Conservation (phyloP, 2,797 vertebrate genomes). For the Corythornis leucogaster region DNA sequence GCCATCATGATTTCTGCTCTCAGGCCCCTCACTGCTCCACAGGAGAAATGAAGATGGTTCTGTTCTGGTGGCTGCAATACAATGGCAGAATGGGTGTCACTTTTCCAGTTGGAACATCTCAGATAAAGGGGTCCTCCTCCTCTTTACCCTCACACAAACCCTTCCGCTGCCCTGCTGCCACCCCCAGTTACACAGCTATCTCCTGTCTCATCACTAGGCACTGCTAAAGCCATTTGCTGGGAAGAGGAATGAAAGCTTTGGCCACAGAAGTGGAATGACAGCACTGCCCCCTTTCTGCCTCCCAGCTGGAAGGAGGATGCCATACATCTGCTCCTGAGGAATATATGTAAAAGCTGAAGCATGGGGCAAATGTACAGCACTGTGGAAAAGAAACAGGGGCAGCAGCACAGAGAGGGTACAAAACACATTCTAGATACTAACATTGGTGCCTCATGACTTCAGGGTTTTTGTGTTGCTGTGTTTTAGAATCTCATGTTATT, state of each 20-base stretch:
- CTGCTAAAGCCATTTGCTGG: background rate
- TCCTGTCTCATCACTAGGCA: accelerated
- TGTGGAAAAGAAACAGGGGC: background rate
- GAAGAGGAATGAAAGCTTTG: background rate
- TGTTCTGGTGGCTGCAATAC: background rate
- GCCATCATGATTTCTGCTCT: background rate
- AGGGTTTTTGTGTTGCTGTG: background rate
- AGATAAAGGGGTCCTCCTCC: background rate
- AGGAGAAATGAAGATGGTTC: accelerated
- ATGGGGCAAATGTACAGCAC: accelerated
- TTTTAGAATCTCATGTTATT: background rate
- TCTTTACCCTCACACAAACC: background rate
- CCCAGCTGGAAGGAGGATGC: background rate
- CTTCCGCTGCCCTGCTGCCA: background rate
- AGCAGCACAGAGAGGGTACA: background rate
- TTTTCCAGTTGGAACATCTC: background rate
- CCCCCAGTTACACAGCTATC: background rate
- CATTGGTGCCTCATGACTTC: background rate
- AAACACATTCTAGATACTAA: background rate
- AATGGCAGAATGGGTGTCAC: background rate
- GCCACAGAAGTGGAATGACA: accelerated
- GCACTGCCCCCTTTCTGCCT: background rate
- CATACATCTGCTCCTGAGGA: accelerated
- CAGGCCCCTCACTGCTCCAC: background rate
- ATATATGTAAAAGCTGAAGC: background rate